phyloP scores from a whole-genome alignment of 2,113 vertebrate genomes.

The Aphelocoma coerulescens region DNA sequence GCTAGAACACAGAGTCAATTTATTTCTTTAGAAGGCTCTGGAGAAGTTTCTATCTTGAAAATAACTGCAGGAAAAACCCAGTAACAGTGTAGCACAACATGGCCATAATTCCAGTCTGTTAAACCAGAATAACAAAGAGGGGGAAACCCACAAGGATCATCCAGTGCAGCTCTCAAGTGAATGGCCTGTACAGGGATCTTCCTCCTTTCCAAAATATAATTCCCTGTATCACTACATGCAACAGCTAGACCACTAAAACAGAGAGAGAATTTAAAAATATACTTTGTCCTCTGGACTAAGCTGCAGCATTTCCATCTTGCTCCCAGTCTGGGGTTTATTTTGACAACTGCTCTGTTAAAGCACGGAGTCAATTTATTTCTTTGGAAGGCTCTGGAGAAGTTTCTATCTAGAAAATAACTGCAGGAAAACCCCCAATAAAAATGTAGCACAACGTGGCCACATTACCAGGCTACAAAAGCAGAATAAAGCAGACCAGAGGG shows the following conservation, averaged over 20 bases:
- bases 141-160: background rate
- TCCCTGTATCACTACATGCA: background rate
- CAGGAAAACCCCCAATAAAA: background rate
- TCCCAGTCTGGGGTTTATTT: background rate
- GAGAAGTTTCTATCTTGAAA: background rate
- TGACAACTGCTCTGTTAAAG: background rate
- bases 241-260: background rate
- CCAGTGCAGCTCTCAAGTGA: background rate
- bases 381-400: background rate
- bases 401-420: background rate
- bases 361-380: background rate
- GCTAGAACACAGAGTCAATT: accelerated
- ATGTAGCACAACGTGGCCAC: background rate
- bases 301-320: background rate
- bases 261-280: background rate
- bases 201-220: background rate
- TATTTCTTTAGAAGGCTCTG: background rate
- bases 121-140: background rate
- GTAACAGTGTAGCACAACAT: background rate
- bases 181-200: background rate
- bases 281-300: background rate
- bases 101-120: background rate
- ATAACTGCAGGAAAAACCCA: background rate
- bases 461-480: background rate
- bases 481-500: background rate